phyloP scores from a whole-genome alignment of 2,888 invertebrate genomes.

The Hirtodrosophila cameraria region DNA sequence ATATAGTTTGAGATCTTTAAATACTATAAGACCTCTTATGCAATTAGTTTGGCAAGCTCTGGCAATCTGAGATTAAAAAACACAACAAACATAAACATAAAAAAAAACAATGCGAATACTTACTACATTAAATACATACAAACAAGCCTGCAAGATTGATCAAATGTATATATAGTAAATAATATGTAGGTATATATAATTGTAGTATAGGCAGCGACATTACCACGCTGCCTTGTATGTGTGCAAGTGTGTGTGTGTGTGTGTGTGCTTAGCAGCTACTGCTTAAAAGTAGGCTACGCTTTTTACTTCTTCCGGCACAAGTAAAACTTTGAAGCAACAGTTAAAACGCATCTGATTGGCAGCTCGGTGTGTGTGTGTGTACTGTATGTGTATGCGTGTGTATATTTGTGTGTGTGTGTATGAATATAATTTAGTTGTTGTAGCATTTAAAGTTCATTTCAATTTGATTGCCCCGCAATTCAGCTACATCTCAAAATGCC shows the following conservation, averaged over 20 bases:
- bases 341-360: constrained; percentile 28
- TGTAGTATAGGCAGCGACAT: constrained; percentile 6
- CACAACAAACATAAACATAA: constrained; percentile 12
- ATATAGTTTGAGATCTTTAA: constrained; percentile 5
- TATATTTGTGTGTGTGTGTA: constrained; percentile 9
- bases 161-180: constrained; percentile 42
- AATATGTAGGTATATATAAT: constrained; percentile 8
- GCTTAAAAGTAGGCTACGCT: constrained; percentile 25
- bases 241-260: constrained; percentile 13
- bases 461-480: constrained; percentile 11
- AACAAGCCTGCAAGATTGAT: constrained; percentile 80
- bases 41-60: constrained; percentile 37
- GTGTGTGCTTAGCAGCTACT: no score
- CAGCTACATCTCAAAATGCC: neutral
- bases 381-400: constrained; percentile 1
- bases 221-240: constrained; percentile 32
- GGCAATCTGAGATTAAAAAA: constrained; percentile 24
- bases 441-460: constrained; percentile 33
- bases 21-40: constrained; percentile 8
- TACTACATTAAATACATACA: constrained; percentile 80
- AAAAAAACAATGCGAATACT: constrained; percentile 62
- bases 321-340: constrained; percentile 35
- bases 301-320: constrained; percentile 26
- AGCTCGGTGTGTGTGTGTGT: constrained; percentile 5
- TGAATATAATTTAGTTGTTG: constrained; percentile 34